These are phyloP conservation scores for human DNA, from an alignment of 2,113 vertebrate genomes.

Conservation along the genomic window DNA sequence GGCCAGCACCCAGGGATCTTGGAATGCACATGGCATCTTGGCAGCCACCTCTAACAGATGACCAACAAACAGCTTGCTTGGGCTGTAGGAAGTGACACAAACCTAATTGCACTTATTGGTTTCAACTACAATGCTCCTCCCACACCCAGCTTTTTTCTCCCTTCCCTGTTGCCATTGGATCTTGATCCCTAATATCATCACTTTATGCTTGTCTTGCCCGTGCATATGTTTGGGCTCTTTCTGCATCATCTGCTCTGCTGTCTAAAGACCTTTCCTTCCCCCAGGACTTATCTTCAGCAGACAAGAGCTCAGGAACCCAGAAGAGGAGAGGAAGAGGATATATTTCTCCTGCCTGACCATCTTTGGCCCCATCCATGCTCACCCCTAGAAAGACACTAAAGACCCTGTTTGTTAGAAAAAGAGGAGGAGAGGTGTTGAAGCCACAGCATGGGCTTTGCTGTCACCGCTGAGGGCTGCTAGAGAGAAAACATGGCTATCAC, in stretches of 20 bases:
- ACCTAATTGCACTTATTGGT: slow-evolving; percentile 34
- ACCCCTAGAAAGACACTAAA: background rate
- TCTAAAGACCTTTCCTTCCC: background rate
- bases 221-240: background rate
- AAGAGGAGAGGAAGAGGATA: background rate
- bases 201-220: background rate
- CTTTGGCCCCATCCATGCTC: background rate
- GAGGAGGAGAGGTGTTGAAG: background rate
- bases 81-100: slow-evolving; percentile 29
- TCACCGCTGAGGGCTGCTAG: background rate
- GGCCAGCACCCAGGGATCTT: background rate
- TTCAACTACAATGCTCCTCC: slow-evolving; percentile 4
- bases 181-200: background rate
- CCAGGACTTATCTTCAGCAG: background rate
- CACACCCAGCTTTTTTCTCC: background rate
- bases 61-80: slow-evolving; percentile 53
- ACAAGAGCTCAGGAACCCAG: background rate
- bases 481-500: background rate
- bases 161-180: background rate
- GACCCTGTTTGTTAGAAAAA: background rate
- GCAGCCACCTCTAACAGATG: slow-evolving; percentile 43
- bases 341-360: background rate
- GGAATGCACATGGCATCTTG: slow-evolving; percentile 31
- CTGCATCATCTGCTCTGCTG: background rate
- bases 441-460: background rate